Evolutionary conservation across 2,888 invertebrate genomes (phyloP).

Genomic region (Morpho deidamia): DNA sequence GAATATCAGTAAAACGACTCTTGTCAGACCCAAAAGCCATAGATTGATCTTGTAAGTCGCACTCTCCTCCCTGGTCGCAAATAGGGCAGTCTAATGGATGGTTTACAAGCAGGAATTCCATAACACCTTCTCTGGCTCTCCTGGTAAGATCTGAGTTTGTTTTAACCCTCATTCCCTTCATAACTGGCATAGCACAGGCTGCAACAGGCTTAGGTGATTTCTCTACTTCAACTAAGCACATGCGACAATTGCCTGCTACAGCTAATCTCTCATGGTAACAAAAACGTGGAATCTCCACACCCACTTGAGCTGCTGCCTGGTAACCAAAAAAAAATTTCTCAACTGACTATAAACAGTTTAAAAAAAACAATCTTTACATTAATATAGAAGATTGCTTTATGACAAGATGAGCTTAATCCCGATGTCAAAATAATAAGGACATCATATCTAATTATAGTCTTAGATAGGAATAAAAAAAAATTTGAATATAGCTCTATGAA

Average conservation of each 20-base stretch:
- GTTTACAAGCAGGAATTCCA: slow-evolving; percentile 99
- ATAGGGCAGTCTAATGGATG: slow-evolving; percentile 99
- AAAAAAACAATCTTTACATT: no score
- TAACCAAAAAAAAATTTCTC: no score
- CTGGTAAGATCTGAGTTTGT: slow-evolving; percentile 97
- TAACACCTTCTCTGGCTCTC: slow-evolving; percentile 88
- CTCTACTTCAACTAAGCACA: slow-evolving; percentile 99
- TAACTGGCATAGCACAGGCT: slow-evolving; percentile 99
- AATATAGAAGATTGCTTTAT: no score
- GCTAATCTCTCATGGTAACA: slow-evolving; percentile 99
- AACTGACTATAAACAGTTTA: no score
- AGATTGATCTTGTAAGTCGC: slow-evolving; percentile 97
- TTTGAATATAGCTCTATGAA: no score
- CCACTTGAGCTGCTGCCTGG: slow-evolving; percentile 95
- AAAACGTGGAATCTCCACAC: slow-evolving; percentile 98
- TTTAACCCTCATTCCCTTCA: slow-evolving; percentile 99
- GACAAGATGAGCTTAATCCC: no score
- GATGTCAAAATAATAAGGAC: no score
- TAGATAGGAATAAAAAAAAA: no score
- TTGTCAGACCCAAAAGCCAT: slow-evolving; percentile 99
- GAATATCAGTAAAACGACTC: slow-evolving; percentile 95
- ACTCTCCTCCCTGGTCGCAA: slow-evolving; percentile 98
- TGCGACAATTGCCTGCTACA: slow-evolving; percentile 99
- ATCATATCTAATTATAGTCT: no score
- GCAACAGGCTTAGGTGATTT: slow-evolving; percentile 98